phyloP scores from a whole-genome alignment of 2,797 vertebrate species.

The Megalops cyprinoides region DNA sequence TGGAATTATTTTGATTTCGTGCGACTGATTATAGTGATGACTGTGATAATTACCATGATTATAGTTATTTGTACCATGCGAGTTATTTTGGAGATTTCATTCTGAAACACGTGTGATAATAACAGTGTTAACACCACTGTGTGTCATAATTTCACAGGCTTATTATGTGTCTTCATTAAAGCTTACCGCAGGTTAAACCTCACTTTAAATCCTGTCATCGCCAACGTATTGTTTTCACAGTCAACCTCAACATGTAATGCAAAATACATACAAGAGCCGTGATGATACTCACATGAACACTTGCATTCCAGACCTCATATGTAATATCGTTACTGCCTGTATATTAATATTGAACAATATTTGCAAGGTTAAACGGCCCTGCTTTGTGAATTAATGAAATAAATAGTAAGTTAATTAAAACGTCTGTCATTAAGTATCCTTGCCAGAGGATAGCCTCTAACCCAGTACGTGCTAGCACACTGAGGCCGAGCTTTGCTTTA shows the following conservation, averaged over 20 bases:
- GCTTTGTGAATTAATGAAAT: background rate
- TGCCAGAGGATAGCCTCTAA: background rate
- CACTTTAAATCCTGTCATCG: background rate
- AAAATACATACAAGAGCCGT: background rate
- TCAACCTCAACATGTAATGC: no score
- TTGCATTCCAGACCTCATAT: background rate
- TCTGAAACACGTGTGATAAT: background rate
- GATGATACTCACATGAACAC: background rate
- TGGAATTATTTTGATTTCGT: background rate
- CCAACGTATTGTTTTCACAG: background rate
- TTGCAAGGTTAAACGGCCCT: background rate
- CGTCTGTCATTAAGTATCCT: background rate
- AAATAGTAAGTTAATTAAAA: constrained; percentile 1
- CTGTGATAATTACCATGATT: constrained; percentile 18
- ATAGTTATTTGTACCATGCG: constrained; percentile 15
- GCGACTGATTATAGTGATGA: background rate
- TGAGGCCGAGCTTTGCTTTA: background rate
- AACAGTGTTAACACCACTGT: background rate
- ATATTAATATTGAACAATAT: background rate
- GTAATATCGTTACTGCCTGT: background rate
- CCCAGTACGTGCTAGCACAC: background rate
- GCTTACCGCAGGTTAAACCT: background rate
- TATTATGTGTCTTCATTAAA: background rate
- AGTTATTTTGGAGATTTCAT: constrained; percentile 14
- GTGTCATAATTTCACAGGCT: background rate